Conservation (phyloP, 1,140 invertebrate species). For the Drosophila pallidifrons region DNA sequence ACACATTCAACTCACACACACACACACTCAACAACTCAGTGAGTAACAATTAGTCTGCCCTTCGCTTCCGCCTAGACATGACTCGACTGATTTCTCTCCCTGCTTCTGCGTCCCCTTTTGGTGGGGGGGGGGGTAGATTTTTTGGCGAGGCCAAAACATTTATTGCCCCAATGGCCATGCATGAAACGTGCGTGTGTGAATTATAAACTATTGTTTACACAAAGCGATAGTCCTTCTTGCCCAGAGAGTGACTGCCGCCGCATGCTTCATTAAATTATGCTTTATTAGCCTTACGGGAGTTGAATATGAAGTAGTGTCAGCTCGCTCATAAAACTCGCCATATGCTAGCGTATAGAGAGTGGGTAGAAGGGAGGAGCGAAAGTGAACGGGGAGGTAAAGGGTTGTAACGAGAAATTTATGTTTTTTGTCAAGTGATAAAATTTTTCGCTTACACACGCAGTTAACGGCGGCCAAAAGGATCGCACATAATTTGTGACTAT, state of each 20-base stretch:
- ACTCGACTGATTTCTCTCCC: too few species aligned
- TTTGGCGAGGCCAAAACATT: conserved; percentile 2
- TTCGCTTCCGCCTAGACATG: too few species aligned
- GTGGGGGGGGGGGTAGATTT: too few species aligned
- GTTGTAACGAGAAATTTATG: conserved; percentile 76
- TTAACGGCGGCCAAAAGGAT: conserved; percentile 47
- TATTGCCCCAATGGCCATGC: not conserved
- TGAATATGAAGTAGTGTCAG: conserved; percentile 77
- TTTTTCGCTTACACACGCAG: conserved; percentile 80
- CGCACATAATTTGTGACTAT: conserved; percentile 71
- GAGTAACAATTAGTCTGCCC: too few species aligned
- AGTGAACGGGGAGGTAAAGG: conserved; percentile 4
- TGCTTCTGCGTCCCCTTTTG: too few species aligned
- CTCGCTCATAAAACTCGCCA: conserved; percentile 42
- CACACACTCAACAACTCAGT: too few species aligned
- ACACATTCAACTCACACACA: too few species aligned
- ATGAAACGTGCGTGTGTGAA: conserved; percentile 53
- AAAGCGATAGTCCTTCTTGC: conserved; percentile 75
- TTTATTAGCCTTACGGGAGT: conserved; percentile 82
- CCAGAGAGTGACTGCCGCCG: conserved; percentile 62
- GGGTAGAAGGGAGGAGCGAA: not conserved
- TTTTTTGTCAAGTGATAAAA: conserved; percentile 83
- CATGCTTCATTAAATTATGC: conserved; percentile 83
- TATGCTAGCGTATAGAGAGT: not conserved
- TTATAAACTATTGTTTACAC: conserved; percentile 83